Evolutionary conservation across 2,113 vertebrate species (phyloP).

Genomic region (Uria aalge): DNA sequence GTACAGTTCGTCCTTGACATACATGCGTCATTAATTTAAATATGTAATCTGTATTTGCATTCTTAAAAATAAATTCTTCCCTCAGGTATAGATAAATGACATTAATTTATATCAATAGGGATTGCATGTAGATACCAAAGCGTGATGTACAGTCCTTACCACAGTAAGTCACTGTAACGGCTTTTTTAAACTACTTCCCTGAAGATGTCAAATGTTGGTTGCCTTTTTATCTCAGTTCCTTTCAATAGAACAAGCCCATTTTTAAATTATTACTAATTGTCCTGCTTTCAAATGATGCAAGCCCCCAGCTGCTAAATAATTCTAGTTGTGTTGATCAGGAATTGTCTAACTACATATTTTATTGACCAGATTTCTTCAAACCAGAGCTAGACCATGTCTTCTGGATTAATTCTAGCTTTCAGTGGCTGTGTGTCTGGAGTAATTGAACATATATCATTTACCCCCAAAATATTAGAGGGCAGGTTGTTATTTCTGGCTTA

Average conservation of each 20-base stretch:
- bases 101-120: neutral
- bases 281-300: neutral
- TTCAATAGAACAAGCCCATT: neutral
- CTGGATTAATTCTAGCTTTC: neutral
- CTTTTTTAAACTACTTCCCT: neutral
- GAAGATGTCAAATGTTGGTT: neutral
- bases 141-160: neutral
- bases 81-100: neutral
- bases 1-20: neutral
- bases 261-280: neutral
- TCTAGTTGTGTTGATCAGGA: neutral
- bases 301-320: neutral
- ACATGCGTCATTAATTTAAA: constrained; percentile 10
- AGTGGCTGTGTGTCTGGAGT: neutral
- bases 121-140: neutral
- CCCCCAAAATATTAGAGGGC: constrained; percentile 38
- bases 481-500: constrained; percentile 28
- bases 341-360: neutral
- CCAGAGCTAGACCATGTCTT: neutral
- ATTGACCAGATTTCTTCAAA: neutral
- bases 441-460: constrained; percentile 34
- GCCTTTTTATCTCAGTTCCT: neutral
- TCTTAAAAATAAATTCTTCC: constrained; percentile 12
- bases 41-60: constrained; percentile 13
- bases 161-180: neutral